Percentiles rank a stretch among this genome's conserved stretches.
Conservation (phyloP, 2,888 invertebrate species). For the Cephus sareptanus region DNA sequence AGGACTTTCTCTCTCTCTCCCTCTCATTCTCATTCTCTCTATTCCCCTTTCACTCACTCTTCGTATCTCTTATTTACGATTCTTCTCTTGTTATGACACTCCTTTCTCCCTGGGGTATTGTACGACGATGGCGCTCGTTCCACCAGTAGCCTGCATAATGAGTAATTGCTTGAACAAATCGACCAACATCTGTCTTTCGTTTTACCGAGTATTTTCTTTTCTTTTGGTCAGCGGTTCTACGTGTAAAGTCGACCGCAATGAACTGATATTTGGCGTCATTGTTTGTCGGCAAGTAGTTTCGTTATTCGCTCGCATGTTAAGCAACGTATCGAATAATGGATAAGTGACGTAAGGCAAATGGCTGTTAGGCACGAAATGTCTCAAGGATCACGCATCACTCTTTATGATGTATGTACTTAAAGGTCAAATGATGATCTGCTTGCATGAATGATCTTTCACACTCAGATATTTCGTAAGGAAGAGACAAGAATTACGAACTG, state of each 20-base stretch:
- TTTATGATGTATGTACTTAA: no score
- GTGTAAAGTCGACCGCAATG: no score
- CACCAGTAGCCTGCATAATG: neutral
- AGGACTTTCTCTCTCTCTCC: neutral
- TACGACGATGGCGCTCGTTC: neutral
- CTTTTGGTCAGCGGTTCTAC: no score
- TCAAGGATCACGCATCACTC: neutral
- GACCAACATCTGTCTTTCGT: neutral
- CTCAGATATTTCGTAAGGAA: neutral
- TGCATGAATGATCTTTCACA: neutral
- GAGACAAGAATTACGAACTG: neutral
- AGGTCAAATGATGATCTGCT: neutral
- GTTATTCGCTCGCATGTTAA: no score
- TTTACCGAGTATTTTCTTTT: neutral
- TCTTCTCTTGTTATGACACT: neutral
- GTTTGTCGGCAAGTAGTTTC: no score
- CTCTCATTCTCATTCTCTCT: neutral
- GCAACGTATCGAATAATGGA: neutral
- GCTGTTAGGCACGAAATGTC: neutral
- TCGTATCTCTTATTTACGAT: neutral
- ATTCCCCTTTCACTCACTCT: neutral
- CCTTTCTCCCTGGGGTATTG: neutral
- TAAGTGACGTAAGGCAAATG: neutral
- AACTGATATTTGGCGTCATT: no score
- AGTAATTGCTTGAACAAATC: neutral